Base-by-base conservation (phyloP, 2,113 vertebrate species). In the Dromaius novaehollandiae region DNA sequence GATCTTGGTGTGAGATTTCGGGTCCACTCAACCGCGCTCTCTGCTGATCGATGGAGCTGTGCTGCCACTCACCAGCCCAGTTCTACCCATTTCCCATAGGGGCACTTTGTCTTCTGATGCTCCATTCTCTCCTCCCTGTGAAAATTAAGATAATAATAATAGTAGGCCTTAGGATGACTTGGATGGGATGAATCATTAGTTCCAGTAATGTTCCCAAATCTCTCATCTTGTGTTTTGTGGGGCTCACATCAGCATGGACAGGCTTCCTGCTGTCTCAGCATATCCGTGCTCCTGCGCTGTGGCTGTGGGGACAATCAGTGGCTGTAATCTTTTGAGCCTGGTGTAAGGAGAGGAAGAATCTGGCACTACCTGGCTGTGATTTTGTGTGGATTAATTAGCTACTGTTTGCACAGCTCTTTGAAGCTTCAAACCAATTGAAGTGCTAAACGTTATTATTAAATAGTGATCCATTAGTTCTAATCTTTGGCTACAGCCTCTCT, bases 301-400 rank as follows among this genome's bases (percentile, higher is more conserved):
- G 75, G n/a, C 36, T 7, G 12, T 32, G 51, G 82, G 93, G 89
- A 88, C 93, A 89, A 87, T 73, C 19, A 88, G 82, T 2, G 46
- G 75, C 91, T 82, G 86, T 60, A 85, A 88, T 92, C 82, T 73
- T 56, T 69, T 65, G 42, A 82, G 55, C 11, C 2, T 36, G 5
- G 55, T 34, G 56, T 63, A 19, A 89, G 58, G 56, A 86, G 15
- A 63, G 77, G 65, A 63, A 65, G n/a, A 80, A 64, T 38, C 64
- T 11, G 1, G 4, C 44, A 76, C 83, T 46, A 88, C 83, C 80
- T 92, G 91, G 68, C 68, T 81, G 68, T 73, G 89, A 90, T 92
- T 92, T 36, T 68, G 73, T 55, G 53, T 50, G 64, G 42, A 86
- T 96, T 96, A 96, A 96, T 83, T 90, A 95, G 53, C 44, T 61